A percentile compares a stretch with the other conserved stretches of the same genome.
These are phyloP conservation scores for Gallinago solitaria DNA, from an alignment of 2,797 vertebrate species.

Conservation along the genomic window DNA sequence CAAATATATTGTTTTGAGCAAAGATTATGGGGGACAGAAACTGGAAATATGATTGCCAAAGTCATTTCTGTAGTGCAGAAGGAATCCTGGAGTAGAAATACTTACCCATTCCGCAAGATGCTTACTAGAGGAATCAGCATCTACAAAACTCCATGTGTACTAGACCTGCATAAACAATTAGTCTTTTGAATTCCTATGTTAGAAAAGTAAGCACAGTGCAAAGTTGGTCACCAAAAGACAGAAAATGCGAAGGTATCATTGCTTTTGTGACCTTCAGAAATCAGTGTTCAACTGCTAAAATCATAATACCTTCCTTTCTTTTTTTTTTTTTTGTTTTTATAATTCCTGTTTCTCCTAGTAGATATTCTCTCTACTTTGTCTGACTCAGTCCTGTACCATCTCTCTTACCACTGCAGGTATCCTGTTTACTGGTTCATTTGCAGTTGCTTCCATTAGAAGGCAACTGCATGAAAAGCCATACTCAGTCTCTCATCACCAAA, in stretches of 20 bases:
- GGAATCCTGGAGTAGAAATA: background rate
- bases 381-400: background rate
- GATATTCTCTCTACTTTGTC: background rate
- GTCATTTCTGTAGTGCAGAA: background rate
- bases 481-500: background rate
- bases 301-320: background rate
- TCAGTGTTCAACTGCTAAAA: background rate
- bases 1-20: background rate
- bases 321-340: background rate
- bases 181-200: background rate
- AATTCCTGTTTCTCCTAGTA: background rate
- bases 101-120: background rate
- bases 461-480: background rate
- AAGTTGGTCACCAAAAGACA: background rate
- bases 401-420: background rate
- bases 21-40: background rate
- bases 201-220: background rate
- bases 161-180: background rate
- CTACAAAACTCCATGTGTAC: background rate
- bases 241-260: background rate
- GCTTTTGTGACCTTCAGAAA: background rate
- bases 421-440: background rate
- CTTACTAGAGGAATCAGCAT: background rate
- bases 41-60: background rate
- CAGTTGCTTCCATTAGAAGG: background rate